A percentile compares a stretch with the other conserved stretches of the same genome.
Evolutionary conservation across 2,797 vertebrate genomes (phyloP).

Genomic region (Sternotherus odoratus): DNA sequence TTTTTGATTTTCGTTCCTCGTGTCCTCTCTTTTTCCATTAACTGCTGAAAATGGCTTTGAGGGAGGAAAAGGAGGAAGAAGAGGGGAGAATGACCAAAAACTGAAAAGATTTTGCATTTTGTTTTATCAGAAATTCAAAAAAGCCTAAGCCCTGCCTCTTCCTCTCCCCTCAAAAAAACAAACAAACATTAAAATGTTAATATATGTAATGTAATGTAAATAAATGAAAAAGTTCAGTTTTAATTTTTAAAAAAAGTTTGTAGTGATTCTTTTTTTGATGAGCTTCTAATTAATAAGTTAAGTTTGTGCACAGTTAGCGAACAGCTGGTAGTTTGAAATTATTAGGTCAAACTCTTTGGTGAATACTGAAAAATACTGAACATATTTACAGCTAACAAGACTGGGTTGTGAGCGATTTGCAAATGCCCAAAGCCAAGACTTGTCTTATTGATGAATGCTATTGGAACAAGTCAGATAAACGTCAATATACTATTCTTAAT

Average conservation of each 20-base stretch:
- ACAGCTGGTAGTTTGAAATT: background rate
- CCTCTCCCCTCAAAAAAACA: background rate
- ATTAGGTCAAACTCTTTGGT: background rate
- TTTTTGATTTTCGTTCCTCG: background rate
- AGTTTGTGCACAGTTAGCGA: slow-evolving; percentile 9
- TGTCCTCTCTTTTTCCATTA: rapidly evolving
- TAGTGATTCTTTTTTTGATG: background rate
- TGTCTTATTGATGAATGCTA: slow-evolving; percentile 32
- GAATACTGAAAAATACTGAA: background rate
- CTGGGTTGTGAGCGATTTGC: slow-evolving; percentile 3
- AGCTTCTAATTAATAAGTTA: slow-evolving; percentile 5
- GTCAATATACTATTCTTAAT: background rate
- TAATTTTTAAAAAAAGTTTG: background rate
- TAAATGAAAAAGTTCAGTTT: background rate
- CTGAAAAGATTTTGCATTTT: background rate
- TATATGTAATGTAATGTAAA: too few species aligned
- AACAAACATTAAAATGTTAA: background rate
- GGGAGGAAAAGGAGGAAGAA: background rate
- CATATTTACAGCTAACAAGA: background rate
- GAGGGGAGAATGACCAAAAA: rapidly evolving
- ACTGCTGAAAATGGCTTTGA: background rate
- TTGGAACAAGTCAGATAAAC: background rate
- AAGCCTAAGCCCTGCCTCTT: background rate
- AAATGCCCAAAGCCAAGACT: slow-evolving; percentile 17
- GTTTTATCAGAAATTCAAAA: background rate